A percentile compares a stretch with the other conserved stretches of the same genome.
These are phyloP conservation scores for Blastomussa wellsi DNA, from an alignment of 92 coral and sea anemone genomes.

Conservation along the genomic window DNA sequence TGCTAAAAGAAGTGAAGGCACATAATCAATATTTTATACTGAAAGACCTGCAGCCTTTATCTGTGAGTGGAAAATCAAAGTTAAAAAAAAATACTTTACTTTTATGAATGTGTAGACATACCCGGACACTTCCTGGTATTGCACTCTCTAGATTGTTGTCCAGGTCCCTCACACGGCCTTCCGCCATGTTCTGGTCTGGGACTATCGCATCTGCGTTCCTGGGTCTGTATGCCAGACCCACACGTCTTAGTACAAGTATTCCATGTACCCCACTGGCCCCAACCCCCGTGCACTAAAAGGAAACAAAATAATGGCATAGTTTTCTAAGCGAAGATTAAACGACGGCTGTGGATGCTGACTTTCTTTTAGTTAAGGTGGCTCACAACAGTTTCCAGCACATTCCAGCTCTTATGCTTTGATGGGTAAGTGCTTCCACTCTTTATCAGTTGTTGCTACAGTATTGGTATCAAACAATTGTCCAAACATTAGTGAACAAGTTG, in stretches of 20 bases:
- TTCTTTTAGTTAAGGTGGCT: too few species aligned
- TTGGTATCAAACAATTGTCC: too few species aligned
- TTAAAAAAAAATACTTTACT: neutral
- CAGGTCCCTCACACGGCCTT: conserved; percentile 6
- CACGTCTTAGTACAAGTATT: conserved; percentile 17
- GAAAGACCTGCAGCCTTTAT: neutral
- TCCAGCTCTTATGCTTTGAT: too few species aligned
- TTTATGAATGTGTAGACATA: neutral
- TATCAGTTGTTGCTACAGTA: too few species aligned
- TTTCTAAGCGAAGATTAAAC: neutral
- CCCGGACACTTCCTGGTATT: conserved; percentile 12
- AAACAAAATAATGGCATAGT: neutral
- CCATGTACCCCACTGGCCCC: conserved; percentile 6
- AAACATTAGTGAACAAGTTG: too few species aligned
- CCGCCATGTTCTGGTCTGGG: conserved; percentile 21
- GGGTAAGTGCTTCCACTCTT: too few species aligned
- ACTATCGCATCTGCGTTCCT: conserved; percentile 12
- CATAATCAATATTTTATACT: neutral
- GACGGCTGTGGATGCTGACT: neutral
- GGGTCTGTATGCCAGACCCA: conserved; percentile 11
- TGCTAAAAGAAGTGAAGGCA: neutral
- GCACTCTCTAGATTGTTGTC: conserved; percentile 2
- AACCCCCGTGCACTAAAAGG: conserved; percentile 3
- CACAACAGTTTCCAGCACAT: too few species aligned
- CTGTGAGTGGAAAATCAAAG: neutral